phyloP scores from a whole-genome alignment of 2,888 invertebrate genomes.

The Phortica okadai region DNA sequence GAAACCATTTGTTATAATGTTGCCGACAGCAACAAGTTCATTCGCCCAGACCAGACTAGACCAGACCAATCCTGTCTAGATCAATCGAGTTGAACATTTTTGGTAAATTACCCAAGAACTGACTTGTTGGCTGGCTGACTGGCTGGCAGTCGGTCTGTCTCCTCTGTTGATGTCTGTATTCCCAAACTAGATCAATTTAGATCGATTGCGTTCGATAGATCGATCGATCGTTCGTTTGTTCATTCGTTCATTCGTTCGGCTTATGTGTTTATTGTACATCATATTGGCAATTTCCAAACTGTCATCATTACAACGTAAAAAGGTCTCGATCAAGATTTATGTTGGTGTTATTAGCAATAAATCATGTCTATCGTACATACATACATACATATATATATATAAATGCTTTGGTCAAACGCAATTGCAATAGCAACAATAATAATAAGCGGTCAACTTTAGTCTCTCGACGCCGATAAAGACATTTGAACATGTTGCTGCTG shows the following conservation, averaged over 20 bases:
- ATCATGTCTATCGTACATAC: constrained; percentile 15
- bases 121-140: neutral
- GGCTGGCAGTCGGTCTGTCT: neutral
- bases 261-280: neutral
- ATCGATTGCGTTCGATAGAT: too few species aligned
- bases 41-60: constrained; percentile 28
- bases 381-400: too few species aligned
- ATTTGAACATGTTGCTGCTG: constrained; percentile 13
- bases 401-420: neutral
- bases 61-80: too few species aligned
- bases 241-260: neutral
- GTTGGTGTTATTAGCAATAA: constrained; percentile 32
- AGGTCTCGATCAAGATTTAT: constrained; percentile 32
- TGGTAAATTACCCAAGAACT: constrained; percentile 59
- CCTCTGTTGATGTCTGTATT: constrained; percentile 64
- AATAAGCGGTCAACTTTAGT: constrained; percentile 29
- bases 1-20: constrained; percentile 29
- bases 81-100: constrained; percentile 48
- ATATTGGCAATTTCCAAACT: constrained; percentile 24
- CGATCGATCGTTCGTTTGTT: neutral
- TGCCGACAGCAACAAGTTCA: constrained; percentile 64
- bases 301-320: constrained; percentile 29
- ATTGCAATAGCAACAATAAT: constrained; percentile 24
- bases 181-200: constrained; percentile 65
- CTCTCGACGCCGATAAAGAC: constrained; percentile 28